Evolutionary conservation across 2,888 invertebrate species (phyloP).

Genomic region (Galerucella calmariensis): DNA sequence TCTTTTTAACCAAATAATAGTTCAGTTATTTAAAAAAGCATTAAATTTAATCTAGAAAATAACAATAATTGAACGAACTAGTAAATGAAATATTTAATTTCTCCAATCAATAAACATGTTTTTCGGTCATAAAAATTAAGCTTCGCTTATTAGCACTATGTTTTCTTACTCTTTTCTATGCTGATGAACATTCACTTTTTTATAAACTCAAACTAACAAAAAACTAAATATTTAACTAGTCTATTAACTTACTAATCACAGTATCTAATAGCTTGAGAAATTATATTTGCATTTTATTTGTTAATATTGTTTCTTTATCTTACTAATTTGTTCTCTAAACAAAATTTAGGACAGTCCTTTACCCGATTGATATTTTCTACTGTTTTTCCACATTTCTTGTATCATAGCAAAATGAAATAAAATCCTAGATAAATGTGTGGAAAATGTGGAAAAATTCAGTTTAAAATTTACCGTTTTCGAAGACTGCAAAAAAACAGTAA

Average conservation of each 20-base stretch:
- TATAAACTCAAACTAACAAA: conserved; percentile 1
- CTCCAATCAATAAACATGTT: conserved; percentile 1
- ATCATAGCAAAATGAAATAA: neutral
- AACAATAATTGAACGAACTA: no score
- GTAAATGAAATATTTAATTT: neutral
- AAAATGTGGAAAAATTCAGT: neutral
- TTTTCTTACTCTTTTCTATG: conserved; percentile 2
- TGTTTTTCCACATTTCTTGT: neutral
- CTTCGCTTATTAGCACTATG: conserved; percentile 21
- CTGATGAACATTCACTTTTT: neutral
- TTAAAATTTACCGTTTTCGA: neutral
- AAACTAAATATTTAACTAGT: neutral
- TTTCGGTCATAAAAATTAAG: conserved; percentile 8
- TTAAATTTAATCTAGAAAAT: no score
- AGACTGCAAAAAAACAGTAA: neutral
- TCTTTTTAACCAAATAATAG: no score
- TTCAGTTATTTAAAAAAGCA: no score
- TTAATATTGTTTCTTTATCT: neutral
- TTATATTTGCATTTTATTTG: neutral
- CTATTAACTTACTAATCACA: neutral
- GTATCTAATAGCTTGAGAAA: neutral
- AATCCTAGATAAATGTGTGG: neutral
- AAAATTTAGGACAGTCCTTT: neutral
- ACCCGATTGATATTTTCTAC: neutral
- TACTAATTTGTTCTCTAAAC: neutral